phyloP scores from a whole-genome alignment of 2,888 invertebrate genomes.

The Sphaeridia pumilis region DNA sequence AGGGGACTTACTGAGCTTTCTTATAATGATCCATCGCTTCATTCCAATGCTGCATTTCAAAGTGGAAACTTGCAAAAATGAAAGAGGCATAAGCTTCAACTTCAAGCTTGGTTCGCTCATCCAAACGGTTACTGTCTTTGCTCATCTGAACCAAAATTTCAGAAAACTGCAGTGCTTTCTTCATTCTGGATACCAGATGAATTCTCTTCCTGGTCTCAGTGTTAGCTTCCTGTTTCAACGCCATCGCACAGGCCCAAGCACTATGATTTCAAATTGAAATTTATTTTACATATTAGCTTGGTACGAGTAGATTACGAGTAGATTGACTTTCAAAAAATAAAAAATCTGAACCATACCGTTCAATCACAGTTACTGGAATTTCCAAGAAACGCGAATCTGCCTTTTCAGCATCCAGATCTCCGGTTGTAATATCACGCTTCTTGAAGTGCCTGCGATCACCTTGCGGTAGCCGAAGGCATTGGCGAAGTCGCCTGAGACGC shows the following conservation, averaged over 20 bases:
- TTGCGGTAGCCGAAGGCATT: conserved; percentile 86
- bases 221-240: conserved; percentile 88
- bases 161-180: conserved; percentile 76
- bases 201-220: conserved; percentile 90
- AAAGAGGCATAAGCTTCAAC: conserved; percentile 90
- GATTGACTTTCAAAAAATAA: not conserved
- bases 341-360: too few relatives aligned
- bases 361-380: conserved; percentile 80
- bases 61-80: conserved; percentile 78
- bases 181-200: conserved; percentile 70
- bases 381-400: conserved; percentile 46
- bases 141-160: conserved; percentile 48
- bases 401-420: conserved; percentile 48
- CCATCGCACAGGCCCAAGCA: conserved; percentile 97
- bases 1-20: conserved; percentile 56
- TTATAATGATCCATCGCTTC: conserved; percentile 69
- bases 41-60: conserved; percentile 85
- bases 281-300: too few relatives aligned
- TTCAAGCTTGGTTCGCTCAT: conserved; percentile 88
- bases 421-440: conserved; percentile 68
- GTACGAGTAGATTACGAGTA: too few relatives aligned
- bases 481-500: conserved; percentile 75
- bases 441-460: conserved; percentile 79
- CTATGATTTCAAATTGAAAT: too few relatives aligned
- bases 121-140: conserved; percentile 60